Evolutionary conservation across 2,888 invertebrate genomes (phyloP), one percentile per base, ranked within the genome.

Genomic region (Ennomos quercinarius): DNA sequence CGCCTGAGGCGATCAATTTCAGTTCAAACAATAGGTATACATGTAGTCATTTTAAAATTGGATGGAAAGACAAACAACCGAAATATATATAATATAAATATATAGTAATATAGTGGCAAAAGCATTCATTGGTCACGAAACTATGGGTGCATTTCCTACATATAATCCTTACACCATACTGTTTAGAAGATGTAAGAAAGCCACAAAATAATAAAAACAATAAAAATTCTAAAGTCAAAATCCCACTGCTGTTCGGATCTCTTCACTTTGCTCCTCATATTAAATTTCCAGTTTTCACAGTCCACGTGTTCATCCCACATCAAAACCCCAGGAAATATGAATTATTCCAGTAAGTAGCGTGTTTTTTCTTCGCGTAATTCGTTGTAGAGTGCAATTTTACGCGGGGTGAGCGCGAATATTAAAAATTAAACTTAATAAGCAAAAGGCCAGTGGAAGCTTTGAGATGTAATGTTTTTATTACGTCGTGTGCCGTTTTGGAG

Each of bases 381-480:
- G 63, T 67, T 72, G 81, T 76, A 78, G 81, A 88, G 86, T 86
- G 89, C 87, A 91, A 91, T 91, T 91, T 91, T 89, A 87, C 91
- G 90, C 84, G 81, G 80, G 65, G 63, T 86, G 91, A 76, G 83
- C 89, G 77, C 83, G 89, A 83, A 90, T 91, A 91, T 91, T 91
- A 91, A 91, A 91, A 91, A 91, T 90, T 91, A 88, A 91, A 89
- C 79, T 88, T 91, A 90, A 91, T 91, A 91, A 89, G 87, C 86
- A 80, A 76, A 79, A 78, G 74, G 72, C 64, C 72, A 70, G 75
- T 74, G 60, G 70, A 62, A 71, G 74, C 81, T 76, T 77, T 81
- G 73, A 56, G 61, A 64, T 59, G 62, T 66, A 42, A 65, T 66
- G 64, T 67, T 70, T 67, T 69, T 68, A 66, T 66, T 66, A 67